A percentile compares a stretch with the other conserved stretches of the same genome.
phyloP scores from a whole-genome alignment of 2,888 invertebrate genomes.

The Seira ritae region DNA sequence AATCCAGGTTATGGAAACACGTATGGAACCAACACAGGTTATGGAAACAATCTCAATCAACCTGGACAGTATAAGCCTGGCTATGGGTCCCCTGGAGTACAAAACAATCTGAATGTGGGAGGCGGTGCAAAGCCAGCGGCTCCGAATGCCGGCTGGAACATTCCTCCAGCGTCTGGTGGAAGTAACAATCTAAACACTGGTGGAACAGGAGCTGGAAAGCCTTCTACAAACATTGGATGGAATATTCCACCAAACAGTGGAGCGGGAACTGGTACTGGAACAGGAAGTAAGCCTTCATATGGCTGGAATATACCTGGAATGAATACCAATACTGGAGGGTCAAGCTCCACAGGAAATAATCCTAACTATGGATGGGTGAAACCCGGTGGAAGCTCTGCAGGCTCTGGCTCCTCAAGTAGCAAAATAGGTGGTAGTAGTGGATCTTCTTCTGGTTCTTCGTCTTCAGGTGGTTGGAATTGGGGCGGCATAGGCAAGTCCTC shows the following conservation, averaged over 20 bases:
- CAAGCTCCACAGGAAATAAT: slow-evolving; percentile 28
- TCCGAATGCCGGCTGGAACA: slow-evolving; percentile 65
- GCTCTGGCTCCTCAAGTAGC: background rate
- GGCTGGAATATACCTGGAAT: slow-evolving; percentile 58
- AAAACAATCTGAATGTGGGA: slow-evolving; percentile 62
- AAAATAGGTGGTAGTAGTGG: background rate
- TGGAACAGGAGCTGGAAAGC: slow-evolving; percentile 38
- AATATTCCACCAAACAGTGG: slow-evolving; percentile 45
- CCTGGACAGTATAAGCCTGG: slow-evolving; percentile 47
- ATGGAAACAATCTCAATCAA: slow-evolving; percentile 40
- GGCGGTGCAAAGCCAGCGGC: slow-evolving; percentile 42
- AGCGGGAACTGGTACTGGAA: slow-evolving; percentile 17
- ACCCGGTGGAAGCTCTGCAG: slow-evolving; percentile 23
- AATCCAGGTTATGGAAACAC: slow-evolving; percentile 37
- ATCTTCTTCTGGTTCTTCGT: slow-evolving; percentile 19
- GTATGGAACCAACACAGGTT: slow-evolving; percentile 46
- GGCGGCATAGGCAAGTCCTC: slow-evolving; percentile 22
- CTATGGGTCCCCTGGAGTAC: slow-evolving; percentile 31
- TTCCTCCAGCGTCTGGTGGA: slow-evolving; percentile 56
- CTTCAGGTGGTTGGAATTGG: slow-evolving; percentile 39
- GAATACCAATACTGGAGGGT: slow-evolving; percentile 41
- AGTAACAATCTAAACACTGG: slow-evolving; percentile 53
- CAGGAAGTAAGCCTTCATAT: slow-evolving; percentile 51
- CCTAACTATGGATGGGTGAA: slow-evolving; percentile 45
- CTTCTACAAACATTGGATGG: slow-evolving; percentile 56